Conservation (phyloP, 1,140 invertebrate genomes). For the Trinorchestia longiramus region DNA sequence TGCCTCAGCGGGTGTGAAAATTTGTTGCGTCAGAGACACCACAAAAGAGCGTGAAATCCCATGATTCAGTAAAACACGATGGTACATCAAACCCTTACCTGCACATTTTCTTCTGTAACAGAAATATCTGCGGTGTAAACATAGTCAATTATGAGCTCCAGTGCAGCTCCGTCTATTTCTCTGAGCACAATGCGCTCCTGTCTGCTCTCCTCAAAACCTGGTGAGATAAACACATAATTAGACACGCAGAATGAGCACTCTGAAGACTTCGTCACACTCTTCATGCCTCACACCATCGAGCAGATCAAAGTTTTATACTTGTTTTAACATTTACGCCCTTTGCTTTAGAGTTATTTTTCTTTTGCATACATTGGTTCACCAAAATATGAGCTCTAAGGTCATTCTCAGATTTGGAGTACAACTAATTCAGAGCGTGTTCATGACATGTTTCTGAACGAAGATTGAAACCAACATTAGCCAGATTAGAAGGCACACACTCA, state of each 20-base stretch:
- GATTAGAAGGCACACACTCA: too few species aligned
- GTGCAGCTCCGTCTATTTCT: conserved; percentile 79
- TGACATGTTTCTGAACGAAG: too few species aligned
- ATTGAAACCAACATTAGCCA: not conserved
- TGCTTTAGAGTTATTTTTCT: too few species aligned
- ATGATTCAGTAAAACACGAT: too few species aligned
- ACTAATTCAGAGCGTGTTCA: not conserved
- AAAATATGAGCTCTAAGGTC: too few species aligned
- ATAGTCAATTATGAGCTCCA: conserved; percentile 85
- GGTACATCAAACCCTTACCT: too few species aligned
- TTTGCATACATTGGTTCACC: too few species aligned
- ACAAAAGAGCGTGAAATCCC: too few species aligned
- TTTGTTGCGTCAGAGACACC: too few species aligned
- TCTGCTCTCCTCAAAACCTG: conserved; percentile 75
- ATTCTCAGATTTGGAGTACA: not conserved
- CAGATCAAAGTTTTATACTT: too few species aligned
- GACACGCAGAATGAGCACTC: not conserved
- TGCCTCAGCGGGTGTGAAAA: too few species aligned
- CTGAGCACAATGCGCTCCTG: conserved; percentile 77
- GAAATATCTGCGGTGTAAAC: conserved; percentile 85
- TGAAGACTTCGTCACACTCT: not conserved
- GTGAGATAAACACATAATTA: not conserved
- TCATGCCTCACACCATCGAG: not conserved
- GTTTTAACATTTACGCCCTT: too few species aligned
- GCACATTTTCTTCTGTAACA: conserved; percentile 82